A percentile compares a stretch with the other conserved stretches of the same genome.
These are phyloP conservation scores for Pangasius larnaudii DNA, from an alignment of 2,797 vertebrate species.

Conservation along the genomic window DNA sequence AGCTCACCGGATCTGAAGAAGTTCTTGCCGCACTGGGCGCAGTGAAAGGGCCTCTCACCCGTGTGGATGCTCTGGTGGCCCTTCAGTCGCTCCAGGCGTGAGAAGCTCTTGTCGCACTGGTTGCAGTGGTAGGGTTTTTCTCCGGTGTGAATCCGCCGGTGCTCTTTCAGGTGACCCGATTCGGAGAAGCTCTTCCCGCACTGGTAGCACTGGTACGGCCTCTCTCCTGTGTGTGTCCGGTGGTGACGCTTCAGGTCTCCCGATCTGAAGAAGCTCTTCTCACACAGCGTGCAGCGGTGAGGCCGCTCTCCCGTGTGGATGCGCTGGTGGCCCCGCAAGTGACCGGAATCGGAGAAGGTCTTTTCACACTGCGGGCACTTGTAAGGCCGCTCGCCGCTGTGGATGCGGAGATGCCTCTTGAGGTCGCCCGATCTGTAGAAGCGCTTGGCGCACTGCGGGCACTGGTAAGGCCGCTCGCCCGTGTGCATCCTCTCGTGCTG, in stretches of 20 bases:
- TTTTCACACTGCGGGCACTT: slow-evolving; percentile 55
- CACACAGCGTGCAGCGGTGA: slow-evolving; percentile 55
- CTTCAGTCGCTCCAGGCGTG: slow-evolving; percentile 56
- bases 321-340: slow-evolving; percentile 59
- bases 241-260: slow-evolving; percentile 55
- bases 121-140: slow-evolving; percentile 59
- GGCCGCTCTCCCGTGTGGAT: slow-evolving; percentile 56
- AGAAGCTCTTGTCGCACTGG: slow-evolving; percentile 60
- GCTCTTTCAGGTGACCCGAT: slow-evolving; percentile 58
- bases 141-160: slow-evolving; percentile 56
- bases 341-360: slow-evolving; percentile 57
- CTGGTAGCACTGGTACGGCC: slow-evolving; percentile 59
- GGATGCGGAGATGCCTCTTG: slow-evolving; percentile 53
- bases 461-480: slow-evolving; percentile 56
- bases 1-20: slow-evolving; percentile 58
- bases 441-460: slow-evolving; percentile 55
- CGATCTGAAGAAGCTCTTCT: slow-evolving; percentile 57
- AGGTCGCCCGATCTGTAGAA: slow-evolving; percentile 57
- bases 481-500: slow-evolving; percentile 61
- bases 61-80: slow-evolving; percentile 62
- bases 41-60: slow-evolving; percentile 57
- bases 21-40: slow-evolving; percentile 56
- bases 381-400: slow-evolving; percentile 58
- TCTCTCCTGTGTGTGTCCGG: slow-evolving; percentile 56
- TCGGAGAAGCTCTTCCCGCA: slow-evolving; percentile 59